Evolutionary conservation across 2,888 invertebrate genomes (phyloP).

Genomic region (Amphipoea oculea): DNA sequence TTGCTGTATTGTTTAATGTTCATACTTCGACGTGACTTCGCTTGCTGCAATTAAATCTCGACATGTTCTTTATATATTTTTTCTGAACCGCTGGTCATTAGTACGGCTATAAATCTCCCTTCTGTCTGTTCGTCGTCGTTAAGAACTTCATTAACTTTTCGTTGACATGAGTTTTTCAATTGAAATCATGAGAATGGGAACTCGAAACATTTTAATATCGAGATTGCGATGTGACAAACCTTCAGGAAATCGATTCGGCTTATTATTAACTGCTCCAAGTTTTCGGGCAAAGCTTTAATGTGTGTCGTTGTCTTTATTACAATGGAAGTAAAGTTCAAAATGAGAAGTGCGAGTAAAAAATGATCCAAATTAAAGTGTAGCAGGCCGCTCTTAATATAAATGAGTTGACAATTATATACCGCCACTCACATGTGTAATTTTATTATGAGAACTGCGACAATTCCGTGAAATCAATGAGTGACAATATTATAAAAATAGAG

Average conservation of each 20-base stretch:
- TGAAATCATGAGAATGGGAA: conserved; percentile 78
- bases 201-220: conserved; percentile 79
- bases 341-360: conserved; percentile 15
- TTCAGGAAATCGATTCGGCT: conserved; percentile 77
- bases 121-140: conserved; percentile 81
- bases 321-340: conserved; percentile 56
- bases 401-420: conserved; percentile 70
- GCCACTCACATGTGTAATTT: conserved; percentile 42
- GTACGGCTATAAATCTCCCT: conserved; percentile 84
- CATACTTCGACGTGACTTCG: conserved; percentile 47
- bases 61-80: conserved; percentile 64
- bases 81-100: conserved; percentile 83
- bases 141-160: conserved; percentile 87
- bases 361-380: conserved; percentile 26
- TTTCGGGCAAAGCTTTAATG: conserved; percentile 36
- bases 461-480: conserved; percentile 53
- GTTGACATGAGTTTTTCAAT: conserved; percentile 81
- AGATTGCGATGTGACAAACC: conserved; percentile 79
- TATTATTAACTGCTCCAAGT: conserved; percentile 52
- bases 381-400: conserved; percentile 56
- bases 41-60: conserved; percentile 58
- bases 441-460: conserved; percentile 29
- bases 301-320: conserved; percentile 42
- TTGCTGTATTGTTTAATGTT: conserved; percentile 55
- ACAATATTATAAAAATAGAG: conserved; percentile 60